Evolutionary conservation across 2,113 vertebrate genomes (phyloP).

Genomic region (Bostrychus sinensis): DNA sequence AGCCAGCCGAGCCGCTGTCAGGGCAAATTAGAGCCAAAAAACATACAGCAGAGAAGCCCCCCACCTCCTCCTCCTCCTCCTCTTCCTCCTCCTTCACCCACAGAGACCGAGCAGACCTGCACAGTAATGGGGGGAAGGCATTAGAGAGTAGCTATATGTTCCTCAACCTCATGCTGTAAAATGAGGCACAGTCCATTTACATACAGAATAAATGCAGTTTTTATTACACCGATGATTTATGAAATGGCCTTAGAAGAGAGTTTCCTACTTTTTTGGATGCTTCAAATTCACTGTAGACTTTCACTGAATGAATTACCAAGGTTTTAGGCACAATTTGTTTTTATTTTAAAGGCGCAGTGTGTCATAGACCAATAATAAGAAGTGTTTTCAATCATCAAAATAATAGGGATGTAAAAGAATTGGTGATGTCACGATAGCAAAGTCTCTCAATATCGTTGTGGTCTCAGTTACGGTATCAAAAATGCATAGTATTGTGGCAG

Average conservation of each 20-base stretch:
- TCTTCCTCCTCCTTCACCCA: neutral
- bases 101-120: neutral
- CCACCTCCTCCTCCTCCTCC: neutral
- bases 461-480: no score
- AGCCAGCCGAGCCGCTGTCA: constrained; percentile 50
- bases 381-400: no score
- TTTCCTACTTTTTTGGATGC: neutral
- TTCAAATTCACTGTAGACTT: no score
- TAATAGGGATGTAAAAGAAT: no score
- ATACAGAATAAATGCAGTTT: neutral
- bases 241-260: neutral
- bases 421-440: no score
- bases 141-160: neutral
- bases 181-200: neutral
- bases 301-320: no score
- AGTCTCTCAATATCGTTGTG: no score
- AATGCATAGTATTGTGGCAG: no score
- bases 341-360: no score
- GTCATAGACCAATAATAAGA: no score
- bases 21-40: constrained; percentile 54
- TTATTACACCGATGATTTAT: neutral
- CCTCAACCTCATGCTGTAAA: neutral
- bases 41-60: constrained; percentile 34
- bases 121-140: neutral
- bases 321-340: no score